Conservation (phyloP, 2,113 vertebrate genomes). For the Passer domesticus region DNA sequence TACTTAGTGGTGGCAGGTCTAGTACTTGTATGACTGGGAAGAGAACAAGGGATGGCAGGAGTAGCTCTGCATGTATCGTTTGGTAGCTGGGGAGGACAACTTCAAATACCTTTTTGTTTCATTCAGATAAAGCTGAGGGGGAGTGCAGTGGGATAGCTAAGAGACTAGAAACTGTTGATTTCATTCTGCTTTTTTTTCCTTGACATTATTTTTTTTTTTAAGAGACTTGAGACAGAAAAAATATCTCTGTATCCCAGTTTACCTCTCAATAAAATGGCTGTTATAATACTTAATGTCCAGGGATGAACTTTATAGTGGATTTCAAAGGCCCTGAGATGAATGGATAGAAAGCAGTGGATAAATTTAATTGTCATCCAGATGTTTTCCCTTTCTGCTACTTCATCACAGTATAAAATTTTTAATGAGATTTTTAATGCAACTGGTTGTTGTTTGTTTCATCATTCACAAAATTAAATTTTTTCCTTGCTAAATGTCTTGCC, state of each 20-base stretch:
- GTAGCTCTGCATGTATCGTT: neutral
- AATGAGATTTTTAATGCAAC: slow-evolving; percentile 45
- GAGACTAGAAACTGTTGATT: neutral
- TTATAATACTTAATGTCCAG: neutral
- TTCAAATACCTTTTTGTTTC: neutral
- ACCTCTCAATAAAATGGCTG: neutral
- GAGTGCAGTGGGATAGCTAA: neutral
- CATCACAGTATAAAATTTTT: neutral
- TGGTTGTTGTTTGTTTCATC: slow-evolving; percentile 8
- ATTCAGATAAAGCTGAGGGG: neutral
- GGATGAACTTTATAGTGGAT: neutral
- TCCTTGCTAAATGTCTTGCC: neutral
- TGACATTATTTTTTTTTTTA: neutral
- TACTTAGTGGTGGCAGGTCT: neutral
- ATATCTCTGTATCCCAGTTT: neutral
- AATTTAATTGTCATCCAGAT: slow-evolving; percentile 33
- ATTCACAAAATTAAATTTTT: neutral
- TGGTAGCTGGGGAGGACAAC: neutral
- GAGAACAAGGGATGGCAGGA: neutral
- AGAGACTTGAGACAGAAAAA: neutral
- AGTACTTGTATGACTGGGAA: neutral
- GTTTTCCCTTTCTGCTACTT: slow-evolving; percentile 30
- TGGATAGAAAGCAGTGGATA: neutral
- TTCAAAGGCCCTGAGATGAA: slow-evolving; percentile 1
- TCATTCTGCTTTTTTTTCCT: neutral